These are phyloP conservation scores for Atherinosoma microstoma DNA, from an alignment of 2,797 vertebrate genomes.

Conservation along the genomic window DNA sequence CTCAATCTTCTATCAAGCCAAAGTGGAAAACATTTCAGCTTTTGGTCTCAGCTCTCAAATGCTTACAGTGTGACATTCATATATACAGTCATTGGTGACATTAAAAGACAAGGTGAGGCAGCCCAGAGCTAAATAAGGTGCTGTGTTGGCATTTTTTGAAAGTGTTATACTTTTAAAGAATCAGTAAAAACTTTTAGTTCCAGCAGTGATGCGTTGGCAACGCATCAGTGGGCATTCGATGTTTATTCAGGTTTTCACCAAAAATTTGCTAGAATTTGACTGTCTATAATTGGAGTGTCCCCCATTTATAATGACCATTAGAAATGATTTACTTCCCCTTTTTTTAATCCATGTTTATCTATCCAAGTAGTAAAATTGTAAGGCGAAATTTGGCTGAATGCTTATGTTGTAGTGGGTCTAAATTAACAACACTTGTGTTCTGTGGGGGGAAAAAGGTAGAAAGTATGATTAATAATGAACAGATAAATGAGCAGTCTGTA, in stretches of 20 bases:
- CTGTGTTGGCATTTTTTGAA: not conserved
- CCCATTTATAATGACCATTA: no score
- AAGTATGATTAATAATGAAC: constrained; percentile 12
- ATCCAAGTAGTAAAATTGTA: no score
- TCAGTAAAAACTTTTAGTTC: not conserved
- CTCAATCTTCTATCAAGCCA: not conserved
- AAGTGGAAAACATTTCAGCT: not conserved
- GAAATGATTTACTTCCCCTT: no score
- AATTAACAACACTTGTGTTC: not conserved
- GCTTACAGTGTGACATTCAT: not conserved
- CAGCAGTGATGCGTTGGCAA: no score
- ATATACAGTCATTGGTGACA: no score
- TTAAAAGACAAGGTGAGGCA: not conserved
- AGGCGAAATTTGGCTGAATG: not conserved
- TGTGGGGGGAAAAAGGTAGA: not conserved
- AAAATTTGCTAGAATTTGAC: no score
- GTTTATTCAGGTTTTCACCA: no score
- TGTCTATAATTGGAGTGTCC: no score
- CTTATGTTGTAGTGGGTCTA: not conserved
- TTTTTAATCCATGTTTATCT: no score
- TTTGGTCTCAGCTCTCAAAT: not conserved
- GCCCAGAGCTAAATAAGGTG: not conserved
- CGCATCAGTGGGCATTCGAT: no score
- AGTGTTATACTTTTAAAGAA: not conserved
- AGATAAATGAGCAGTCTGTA: not conserved